Evolutionary conservation across 2,797 vertebrate genomes (phyloP).

Genomic region (Nasua narica): DNA sequence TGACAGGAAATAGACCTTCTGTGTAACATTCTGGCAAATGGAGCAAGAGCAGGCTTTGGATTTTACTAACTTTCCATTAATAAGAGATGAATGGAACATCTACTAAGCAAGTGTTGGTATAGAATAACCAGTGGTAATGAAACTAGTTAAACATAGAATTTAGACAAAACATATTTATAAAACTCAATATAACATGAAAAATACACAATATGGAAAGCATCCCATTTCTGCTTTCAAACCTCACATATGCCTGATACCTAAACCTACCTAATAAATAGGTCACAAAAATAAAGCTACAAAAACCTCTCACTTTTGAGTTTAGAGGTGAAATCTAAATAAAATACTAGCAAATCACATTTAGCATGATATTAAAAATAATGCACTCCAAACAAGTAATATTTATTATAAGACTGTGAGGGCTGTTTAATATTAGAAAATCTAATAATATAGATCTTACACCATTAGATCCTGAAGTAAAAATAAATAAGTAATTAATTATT

Average conservation of each 20-base stretch:
- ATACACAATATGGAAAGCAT: neutral
- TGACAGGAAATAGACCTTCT: neutral
- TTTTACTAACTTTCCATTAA: neutral
- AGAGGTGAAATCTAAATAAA: slow-evolving; percentile 41
- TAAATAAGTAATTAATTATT: neutral
- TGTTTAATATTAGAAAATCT: slow-evolving; percentile 22
- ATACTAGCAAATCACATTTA: slow-evolving; percentile 1
- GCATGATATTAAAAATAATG: slow-evolving; percentile 42
- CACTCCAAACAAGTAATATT: neutral
- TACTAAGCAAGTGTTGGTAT: neutral
- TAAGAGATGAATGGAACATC: neutral
- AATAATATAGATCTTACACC: neutral
- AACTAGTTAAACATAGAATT: neutral
- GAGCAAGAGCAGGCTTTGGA: neutral
- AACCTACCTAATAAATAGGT: neutral
- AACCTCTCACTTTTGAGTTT: slow-evolving; percentile 26
- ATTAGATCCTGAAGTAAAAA: slow-evolving; percentile 11
- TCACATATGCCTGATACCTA: neutral
- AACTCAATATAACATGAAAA: neutral
- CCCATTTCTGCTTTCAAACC: neutral
- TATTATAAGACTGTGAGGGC: neutral
- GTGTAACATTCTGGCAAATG: neutral
- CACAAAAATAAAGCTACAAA: slow-evolving; percentile 20
- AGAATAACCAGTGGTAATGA: neutral
- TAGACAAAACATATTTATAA: neutral